Base-by-base conservation (phyloP, 2,797 vertebrate species). In the Euthynnus affinis region DNA sequence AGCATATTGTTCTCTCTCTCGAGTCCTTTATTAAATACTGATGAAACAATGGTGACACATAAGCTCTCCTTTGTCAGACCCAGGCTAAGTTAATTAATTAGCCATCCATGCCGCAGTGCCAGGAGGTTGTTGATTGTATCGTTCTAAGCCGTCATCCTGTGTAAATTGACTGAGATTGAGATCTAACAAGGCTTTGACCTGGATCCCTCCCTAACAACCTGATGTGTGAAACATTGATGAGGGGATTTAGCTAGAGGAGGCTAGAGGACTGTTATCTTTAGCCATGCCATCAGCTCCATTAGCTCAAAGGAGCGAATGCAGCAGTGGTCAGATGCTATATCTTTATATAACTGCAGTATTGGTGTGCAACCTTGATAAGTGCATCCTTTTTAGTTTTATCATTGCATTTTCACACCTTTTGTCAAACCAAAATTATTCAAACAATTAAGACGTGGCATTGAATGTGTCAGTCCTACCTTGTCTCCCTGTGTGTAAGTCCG, bases 91-190 rank as follows among this genome's bases (percentile, higher is more conserved):
- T 91, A 93, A 94, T 93, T 94, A 92, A 94, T 93, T 91, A 93
- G 83, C 86, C 85, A 81, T 88, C 88, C 82, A 81, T 87, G 88
- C 88, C 42, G 64, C 82, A 52, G 88, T 89, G 90, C 85, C 82
- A 89, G 82, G 86, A 93, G 91, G 89, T 93, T 91, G 92, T 87
- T 92, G 93, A 94, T 93, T 90, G 88, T 93, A 94, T 95, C 93
- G 42, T 82, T 61, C 89, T 93, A 91, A 92, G 87, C 89, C 78
- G 76, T 78, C 92, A 88, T 93, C 88, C 90, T 87, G 91, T 95
- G 88, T 92, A 94, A 94, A 95, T 94, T 93, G 92, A 91, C 87
- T 79, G 79, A 91, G 94, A 95, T 95, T 94, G 90, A 89, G 90
- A 95, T 95, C 93, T 90, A 90, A 93, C 91, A 92, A 88, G 90